Conservation (phyloP, 2,888 invertebrate genomes). For the Brachypalpus laphriformis region DNA sequence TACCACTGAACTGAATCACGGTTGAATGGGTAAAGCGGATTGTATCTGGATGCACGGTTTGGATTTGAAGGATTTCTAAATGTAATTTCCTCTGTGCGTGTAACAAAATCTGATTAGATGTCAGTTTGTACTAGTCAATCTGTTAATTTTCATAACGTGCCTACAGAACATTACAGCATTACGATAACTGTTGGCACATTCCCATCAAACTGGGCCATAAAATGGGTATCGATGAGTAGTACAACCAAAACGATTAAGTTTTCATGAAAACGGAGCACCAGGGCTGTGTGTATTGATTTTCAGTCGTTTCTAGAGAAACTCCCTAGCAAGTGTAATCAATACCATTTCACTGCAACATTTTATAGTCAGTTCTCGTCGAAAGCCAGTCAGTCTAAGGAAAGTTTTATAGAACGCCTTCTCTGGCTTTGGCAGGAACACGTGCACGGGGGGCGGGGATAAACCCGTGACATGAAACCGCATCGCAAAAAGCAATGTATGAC, state of each 20-base stretch:
- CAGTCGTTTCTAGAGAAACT: constrained; percentile 64
- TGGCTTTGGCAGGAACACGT: neutral
- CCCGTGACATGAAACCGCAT: constrained; percentile 33
- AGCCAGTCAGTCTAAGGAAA: neutral
- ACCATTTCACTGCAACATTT: constrained; percentile 39
- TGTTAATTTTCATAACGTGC: constrained; percentile 50
- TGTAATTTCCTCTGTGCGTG: constrained; percentile 38
- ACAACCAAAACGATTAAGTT: constrained; percentile 7
- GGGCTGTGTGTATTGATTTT: constrained; percentile 53
- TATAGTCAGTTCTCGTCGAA: constrained; percentile 12
- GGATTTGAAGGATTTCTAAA: constrained; percentile 5
- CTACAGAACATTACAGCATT: constrained; percentile 39
- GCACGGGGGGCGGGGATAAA: constrained; percentile 15
- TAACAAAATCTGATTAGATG: constrained; percentile 39
- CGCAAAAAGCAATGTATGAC: constrained; percentile 37
- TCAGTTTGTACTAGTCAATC: constrained; percentile 1
- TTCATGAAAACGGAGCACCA: constrained; percentile 24
- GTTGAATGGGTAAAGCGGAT: neutral
- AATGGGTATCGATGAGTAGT: constrained; percentile 37
- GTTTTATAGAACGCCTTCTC: neutral
- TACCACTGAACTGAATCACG: constrained; percentile 8
- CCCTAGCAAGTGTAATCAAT: constrained; percentile 63
- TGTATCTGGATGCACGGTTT: neutral
- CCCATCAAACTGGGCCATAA: constrained; percentile 62
- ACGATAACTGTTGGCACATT: constrained; percentile 50